Percentiles rank a stretch among this genome's conserved stretches.
These are phyloP conservation scores for Globodera rostochiensis DNA, from an alignment of 1,140 invertebrate species.

Conservation along the genomic window DNA sequence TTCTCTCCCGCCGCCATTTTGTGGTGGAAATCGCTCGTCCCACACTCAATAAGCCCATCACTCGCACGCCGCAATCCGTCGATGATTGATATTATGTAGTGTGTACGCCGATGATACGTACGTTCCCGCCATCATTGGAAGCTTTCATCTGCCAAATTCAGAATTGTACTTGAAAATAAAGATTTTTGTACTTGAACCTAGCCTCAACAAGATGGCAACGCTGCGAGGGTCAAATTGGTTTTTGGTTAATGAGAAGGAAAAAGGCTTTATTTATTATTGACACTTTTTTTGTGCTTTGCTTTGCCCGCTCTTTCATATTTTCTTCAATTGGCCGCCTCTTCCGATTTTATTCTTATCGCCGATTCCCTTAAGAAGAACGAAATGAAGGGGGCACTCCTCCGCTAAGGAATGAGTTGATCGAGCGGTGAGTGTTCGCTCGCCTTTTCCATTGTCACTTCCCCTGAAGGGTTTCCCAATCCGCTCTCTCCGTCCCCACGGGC, in stretches of 20 bases:
- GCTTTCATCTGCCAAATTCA: slow-evolving; percentile 4
- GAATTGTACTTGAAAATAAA: neutral
- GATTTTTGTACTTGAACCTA: no score
- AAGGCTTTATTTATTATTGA: no score
- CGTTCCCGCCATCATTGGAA: neutral
- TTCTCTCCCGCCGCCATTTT: slow-evolving; percentile 7
- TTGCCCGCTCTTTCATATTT: neutral
- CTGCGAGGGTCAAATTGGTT: neutral
- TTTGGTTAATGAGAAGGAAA: neutral
- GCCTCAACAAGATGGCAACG: neutral
- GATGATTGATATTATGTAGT: neutral
- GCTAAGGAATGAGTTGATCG: slow-evolving; percentile 1
- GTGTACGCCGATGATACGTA: neutral
- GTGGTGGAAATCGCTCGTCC: neutral
- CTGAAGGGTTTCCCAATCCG: slow-evolving; percentile 22
- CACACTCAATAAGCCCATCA: neutral
- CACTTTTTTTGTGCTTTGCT: neutral
- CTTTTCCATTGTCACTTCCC: neutral
- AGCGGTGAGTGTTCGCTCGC: neutral
- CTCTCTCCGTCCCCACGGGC: slow-evolving; percentile 26
- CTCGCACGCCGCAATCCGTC: neutral
- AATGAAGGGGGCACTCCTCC: slow-evolving; percentile 12
- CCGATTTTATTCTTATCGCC: slow-evolving; percentile 6
- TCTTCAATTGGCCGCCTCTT: neutral
- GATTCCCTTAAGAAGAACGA: slow-evolving; percentile 4